phyloP scores from a whole-genome alignment of 2,797 vertebrate genomes.

The Melopsittacus undulatus region DNA sequence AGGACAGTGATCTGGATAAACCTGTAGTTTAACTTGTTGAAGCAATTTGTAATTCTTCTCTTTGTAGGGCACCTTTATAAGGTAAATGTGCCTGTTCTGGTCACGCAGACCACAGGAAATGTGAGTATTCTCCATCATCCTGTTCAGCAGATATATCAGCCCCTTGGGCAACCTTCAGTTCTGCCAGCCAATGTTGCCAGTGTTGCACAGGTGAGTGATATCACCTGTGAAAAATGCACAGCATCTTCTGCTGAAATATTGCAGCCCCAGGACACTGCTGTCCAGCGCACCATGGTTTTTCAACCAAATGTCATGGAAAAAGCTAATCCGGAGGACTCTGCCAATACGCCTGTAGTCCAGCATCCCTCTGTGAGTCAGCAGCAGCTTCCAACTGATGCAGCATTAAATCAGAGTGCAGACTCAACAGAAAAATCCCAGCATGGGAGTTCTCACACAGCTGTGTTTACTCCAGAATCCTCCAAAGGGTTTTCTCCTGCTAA shows the following conservation, averaged over 20 bases:
- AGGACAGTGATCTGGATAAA: background rate
- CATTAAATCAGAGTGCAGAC: conserved; percentile 32
- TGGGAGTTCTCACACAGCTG: conserved; percentile 34
- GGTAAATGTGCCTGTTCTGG: conserved; percentile 91
- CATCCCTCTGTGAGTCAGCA: conserved; percentile 51
- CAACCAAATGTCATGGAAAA: conserved; percentile 15
- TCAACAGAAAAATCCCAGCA: conserved; percentile 8
- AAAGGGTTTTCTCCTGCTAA: background rate
- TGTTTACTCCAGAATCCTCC: conserved; percentile 70
- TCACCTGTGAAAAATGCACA: background rate
- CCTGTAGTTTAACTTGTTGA: background rate
- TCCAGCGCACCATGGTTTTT: background rate
- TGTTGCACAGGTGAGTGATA: conserved; percentile 5
- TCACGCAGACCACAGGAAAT: conserved; percentile 84
- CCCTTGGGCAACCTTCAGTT: conserved; percentile 63
- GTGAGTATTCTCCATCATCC: conserved; percentile 74
- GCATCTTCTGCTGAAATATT: conserved; percentile 32
- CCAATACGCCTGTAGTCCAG: background rate
- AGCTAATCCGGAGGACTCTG: conserved; percentile 15
- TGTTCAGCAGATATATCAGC: conserved; percentile 75
- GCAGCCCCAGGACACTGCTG: conserved; percentile 48
- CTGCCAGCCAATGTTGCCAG: conserved; percentile 8
- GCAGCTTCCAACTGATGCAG: background rate
- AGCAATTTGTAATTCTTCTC: background rate
- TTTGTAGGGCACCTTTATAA: conserved; percentile 91